phyloP scores from a whole-genome alignment of 2,888 invertebrate genomes.

The Nemurella pictetii region DNA sequence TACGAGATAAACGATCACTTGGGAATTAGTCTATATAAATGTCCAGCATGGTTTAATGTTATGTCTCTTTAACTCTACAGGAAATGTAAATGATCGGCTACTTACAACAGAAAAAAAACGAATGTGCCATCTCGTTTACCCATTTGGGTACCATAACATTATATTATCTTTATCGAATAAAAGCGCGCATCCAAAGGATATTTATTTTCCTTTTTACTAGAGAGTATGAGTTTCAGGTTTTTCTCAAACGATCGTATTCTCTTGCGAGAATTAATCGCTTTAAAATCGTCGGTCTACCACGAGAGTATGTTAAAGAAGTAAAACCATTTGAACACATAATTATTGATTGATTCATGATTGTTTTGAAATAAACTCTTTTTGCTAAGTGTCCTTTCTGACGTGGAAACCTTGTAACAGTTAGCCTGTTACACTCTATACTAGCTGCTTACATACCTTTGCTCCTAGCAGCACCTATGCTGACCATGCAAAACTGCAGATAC shows the following conservation, averaged over 20 bases:
- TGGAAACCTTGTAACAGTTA: no score
- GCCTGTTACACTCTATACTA: no score
- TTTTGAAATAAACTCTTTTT: no score
- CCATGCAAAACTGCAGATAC: no score
- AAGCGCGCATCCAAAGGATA: neutral
- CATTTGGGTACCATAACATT: neutral
- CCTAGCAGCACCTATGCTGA: no score
- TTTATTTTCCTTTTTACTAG: neutral
- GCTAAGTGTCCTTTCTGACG: no score
- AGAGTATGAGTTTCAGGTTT: no score
- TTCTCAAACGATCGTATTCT: neutral
- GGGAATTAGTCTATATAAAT: conserved; percentile 14
- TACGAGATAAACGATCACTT: conserved; percentile 17
- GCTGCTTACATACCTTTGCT: no score
- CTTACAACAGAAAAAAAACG: neutral
- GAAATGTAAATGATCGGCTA: conserved; percentile 13
- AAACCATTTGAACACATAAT: neutral
- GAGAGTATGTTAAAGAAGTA: neutral
- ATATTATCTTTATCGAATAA: neutral
- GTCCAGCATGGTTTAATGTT: conserved; percentile 15
- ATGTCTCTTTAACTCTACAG: conserved; percentile 15
- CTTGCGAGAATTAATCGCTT: no score
- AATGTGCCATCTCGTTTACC: neutral
- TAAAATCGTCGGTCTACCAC: neutral
- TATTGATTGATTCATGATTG: no score